Evolutionary conservation across 2,888 invertebrate genomes (phyloP), one percentile per base, ranked within the genome.

Genomic region (Galerucella pusilla): DNA sequence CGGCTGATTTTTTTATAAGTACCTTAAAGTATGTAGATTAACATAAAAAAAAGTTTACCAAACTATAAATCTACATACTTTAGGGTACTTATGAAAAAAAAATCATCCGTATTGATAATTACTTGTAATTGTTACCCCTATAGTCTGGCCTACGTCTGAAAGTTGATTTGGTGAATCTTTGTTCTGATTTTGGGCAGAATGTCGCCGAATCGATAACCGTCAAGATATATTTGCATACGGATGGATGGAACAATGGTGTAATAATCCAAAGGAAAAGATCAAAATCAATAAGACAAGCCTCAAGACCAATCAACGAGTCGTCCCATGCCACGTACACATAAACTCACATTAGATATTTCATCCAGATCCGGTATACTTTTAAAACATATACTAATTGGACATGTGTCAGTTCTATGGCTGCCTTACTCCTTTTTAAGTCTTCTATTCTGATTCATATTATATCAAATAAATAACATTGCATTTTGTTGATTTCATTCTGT

Each of bases 371-470:
- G 81, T 84, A 86, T 85, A 85, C 85, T 85, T 85, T 35, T 86
- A 84, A 86, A 86, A 87, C 82, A 85, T 85, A 84, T 86, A 86
- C 86, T 87, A 87, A 87, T 87, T 87, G 87, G 87, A 86, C 87
- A 81, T 85, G 82, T 82, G 85, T 86, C 87, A 83, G 84, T 86
- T 83, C 81, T 86, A 85, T 80, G 85, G 85, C 85, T 85, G 85
- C 85, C 77, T 80, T 46, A 80, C 78, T 77, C 84, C 84, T 83
- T 85, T 85, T 85, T 84, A 84, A 81, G 85, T 84, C 85, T 85
- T 85, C 85, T 79, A 83, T 82, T 82, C 84, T 83, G 85, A 85
- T 85, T 85, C 82, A 84, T 84, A 80, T 83, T 84, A 81, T 82
- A 82, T 83, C 81, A 80, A 82, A 82, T 82, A 80, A 79, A 82